Percentiles rank a stretch among this genome's conserved stretches.
phyloP scores from a whole-genome alignment of 2,113 vertebrate genomes.

The Thalassoma bifasciatum region DNA sequence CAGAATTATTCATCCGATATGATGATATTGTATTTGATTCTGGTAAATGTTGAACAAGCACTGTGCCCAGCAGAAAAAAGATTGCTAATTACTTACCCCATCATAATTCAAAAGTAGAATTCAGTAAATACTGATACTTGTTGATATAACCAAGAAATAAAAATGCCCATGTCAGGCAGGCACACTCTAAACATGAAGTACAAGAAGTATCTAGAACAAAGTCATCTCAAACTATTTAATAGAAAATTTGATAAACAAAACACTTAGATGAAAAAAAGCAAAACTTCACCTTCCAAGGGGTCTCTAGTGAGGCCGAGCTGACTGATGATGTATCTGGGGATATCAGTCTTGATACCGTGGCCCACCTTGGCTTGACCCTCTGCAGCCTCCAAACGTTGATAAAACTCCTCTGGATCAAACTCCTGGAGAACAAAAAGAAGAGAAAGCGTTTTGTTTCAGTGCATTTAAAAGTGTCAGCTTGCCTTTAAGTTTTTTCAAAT shows the following conservation, averaged over 20 bases:
- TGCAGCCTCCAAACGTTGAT: conserved; percentile 92
- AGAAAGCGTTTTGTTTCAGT: neutral
- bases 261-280: neutral
- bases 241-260: neutral
- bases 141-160: neutral
- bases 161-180: no score
- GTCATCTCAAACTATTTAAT: no score
- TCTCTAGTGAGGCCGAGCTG: conserved; percentile 93
- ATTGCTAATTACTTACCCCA: neutral
- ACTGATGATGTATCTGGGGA: conserved; percentile 93
- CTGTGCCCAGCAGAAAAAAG: neutral
- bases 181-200: no score
- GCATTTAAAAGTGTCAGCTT: neutral
- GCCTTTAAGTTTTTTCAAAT: neutral
- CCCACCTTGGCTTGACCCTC: conserved; percentile 93
- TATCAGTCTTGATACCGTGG: conserved; percentile 92
- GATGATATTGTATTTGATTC: neutral
- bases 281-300: conserved; percentile 87
- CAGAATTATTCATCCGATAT: no score
- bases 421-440: conserved; percentile 80
- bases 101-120: neutral
- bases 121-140: neutral
- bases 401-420: conserved; percentile 96
- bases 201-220: no score
- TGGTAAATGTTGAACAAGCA: neutral